Percentiles rank a stretch among this genome's conserved stretches.
Conservation (phyloP, 2,797 vertebrate genomes). For the Lacerta bilineata region DNA sequence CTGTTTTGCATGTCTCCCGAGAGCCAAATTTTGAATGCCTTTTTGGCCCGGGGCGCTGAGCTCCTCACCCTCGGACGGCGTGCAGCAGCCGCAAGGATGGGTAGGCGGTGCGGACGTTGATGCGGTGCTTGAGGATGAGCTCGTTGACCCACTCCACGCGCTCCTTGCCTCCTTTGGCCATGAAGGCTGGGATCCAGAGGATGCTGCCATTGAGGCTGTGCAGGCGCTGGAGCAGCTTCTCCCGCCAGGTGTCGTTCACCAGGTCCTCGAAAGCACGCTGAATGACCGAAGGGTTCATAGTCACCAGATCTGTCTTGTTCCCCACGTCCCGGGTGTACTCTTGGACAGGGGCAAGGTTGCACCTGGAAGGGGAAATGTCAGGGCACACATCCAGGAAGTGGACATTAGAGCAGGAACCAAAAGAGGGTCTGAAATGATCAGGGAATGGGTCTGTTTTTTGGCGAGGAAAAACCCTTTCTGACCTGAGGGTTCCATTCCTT, state of each 20-base stretch:
- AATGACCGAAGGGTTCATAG: conserved; percentile 98
- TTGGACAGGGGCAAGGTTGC: conserved; percentile 96
- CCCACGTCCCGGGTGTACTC: conserved; percentile 91
- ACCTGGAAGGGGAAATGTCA: conserved; percentile 78
- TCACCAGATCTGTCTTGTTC: conserved; percentile 90
- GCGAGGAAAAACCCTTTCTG: not conserved
- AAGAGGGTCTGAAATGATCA: not conserved
- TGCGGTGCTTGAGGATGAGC: conserved; percentile 90
- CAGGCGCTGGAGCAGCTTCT: conserved; percentile 89
- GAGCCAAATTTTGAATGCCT: not conserved
- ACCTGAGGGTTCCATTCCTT: no score
- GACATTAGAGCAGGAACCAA: not conserved
- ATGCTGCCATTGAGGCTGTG: conserved; percentile 91
- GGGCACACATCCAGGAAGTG: rapidly evolving
- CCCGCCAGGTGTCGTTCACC: conserved; percentile 89
- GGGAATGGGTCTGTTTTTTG: not conserved
- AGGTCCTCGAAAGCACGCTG: conserved; percentile 96
- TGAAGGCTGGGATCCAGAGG: conserved; percentile 98
- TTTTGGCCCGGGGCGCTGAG: not conserved
- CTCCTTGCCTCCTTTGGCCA: conserved; percentile 96
- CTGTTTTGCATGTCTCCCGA: no score
- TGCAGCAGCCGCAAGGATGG: conserved; percentile 95
- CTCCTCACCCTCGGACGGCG: conserved; percentile 93
- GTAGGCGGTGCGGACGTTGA: conserved; percentile 92
- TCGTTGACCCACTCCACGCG: conserved; percentile 93